These are phyloP conservation scores for Lacerta agilis DNA, from an alignment of 2,797 vertebrate genomes.

Conservation along the genomic window DNA sequence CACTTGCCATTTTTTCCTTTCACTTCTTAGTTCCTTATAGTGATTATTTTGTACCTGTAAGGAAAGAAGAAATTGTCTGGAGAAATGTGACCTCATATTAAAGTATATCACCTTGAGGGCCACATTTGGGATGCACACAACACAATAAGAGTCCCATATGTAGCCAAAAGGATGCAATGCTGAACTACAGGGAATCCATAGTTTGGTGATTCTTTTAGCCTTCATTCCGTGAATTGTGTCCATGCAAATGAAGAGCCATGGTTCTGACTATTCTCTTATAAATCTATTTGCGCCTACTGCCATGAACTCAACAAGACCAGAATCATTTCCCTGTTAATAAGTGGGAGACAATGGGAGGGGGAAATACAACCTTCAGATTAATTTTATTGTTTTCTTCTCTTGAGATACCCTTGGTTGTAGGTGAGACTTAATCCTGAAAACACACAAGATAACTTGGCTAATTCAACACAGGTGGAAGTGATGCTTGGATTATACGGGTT, in stretches of 20 bases:
- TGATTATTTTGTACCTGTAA: conserved; percentile 33
- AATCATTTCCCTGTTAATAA: neutral
- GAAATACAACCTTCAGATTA: neutral
- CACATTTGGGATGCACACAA: neutral
- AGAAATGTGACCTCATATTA: neutral
- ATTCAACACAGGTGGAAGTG: neutral
- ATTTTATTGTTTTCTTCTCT: neutral
- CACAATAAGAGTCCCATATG: neutral
- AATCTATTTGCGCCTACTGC: neutral
- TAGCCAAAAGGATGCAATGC: neutral
- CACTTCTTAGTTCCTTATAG: neutral
- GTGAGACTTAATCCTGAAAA: neutral
- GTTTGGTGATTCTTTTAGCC: neutral
- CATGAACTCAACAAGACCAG: neutral
- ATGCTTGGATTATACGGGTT: neutral
- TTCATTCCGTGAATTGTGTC: neutral
- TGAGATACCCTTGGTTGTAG: neutral
- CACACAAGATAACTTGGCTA: neutral
- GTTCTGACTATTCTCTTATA: neutral
- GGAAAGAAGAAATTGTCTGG: neutral
- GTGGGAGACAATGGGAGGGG: neutral
- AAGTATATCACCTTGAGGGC: neutral
- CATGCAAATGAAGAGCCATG: neutral
- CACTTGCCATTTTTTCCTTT: conserved; percentile 62
- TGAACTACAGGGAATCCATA: neutral